phyloP scores from a whole-genome alignment of 2,888 invertebrate genomes.

The Sisyra nigra region DNA sequence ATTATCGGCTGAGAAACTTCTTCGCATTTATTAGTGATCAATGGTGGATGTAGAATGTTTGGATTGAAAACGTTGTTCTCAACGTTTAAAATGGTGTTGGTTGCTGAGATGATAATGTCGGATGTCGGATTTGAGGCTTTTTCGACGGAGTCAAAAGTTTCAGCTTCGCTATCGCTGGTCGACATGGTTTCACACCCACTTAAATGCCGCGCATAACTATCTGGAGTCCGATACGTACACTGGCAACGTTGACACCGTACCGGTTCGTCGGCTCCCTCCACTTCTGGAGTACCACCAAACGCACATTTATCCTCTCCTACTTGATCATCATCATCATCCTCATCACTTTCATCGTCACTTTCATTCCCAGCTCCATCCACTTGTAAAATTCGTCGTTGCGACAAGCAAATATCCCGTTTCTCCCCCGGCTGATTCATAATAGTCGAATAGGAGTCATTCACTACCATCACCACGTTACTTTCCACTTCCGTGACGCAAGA shows the following conservation, averaged over 20 bases:
- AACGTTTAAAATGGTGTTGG: too few species aligned
- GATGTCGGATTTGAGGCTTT: background rate
- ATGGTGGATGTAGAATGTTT: too few species aligned
- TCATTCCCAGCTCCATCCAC: constrained; percentile 35
- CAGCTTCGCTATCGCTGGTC: constrained; percentile 70
- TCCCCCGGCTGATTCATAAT: constrained; percentile 24
- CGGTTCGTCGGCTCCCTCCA: constrained; percentile 41
- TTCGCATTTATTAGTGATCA: too few species aligned
- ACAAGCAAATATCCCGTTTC: constrained; percentile 20
- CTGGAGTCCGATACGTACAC: constrained; percentile 68
- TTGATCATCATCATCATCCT: constrained; percentile 29
- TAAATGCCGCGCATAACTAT: constrained; percentile 66
- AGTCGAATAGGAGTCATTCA: constrained; percentile 19
- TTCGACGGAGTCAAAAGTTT: constrained; percentile 18
- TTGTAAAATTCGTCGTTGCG: constrained; percentile 28
- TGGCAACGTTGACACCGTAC: constrained; percentile 80
- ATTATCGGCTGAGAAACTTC: too few species aligned
- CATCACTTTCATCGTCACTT: constrained; percentile 29
- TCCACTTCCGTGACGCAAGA: constrained; percentile 17
- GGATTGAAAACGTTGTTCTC: too few species aligned
- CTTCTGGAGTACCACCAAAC: constrained; percentile 31
- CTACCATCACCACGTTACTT: constrained; percentile 20
- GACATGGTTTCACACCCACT: constrained; percentile 61
- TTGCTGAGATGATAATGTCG: too few species aligned
- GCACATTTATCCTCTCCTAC: constrained; percentile 30